Base-by-base conservation (phyloP, 2,113 vertebrate species). In the Apus apus region DNA sequence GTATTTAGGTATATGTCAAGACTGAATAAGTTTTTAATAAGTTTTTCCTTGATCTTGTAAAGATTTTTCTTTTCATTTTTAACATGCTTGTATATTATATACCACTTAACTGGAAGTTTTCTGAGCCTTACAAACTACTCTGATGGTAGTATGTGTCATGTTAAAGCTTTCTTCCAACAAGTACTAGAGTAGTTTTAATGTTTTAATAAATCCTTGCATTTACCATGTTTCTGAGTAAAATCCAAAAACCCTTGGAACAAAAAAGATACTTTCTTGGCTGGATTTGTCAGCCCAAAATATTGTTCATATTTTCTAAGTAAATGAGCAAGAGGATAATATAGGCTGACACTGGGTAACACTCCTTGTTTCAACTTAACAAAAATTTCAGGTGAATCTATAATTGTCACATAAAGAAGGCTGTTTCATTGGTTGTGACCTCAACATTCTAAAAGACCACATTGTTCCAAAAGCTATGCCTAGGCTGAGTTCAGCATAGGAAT, bases 191-290 rank as follows among this genome's bases (percentile, higher is more conserved):
- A 56, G 15, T 23, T 93, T 73, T 87, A n/a, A 73, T 76, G 34
- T 74, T 96, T 93, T 91, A 92, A 90, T 88, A 94, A 62, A 82
- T 60, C 43, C 43, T 77, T 54, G 45, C 13, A 68, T 93, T 83
- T 87, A 83, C 22, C 38, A 21, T 29, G 18, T 65, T 94, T 85
- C 67, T 67, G 62, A 90, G 61, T 50, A 73, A 91, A 92, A 73
- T 51, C 30, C 9, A 12, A 80, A 67, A 79, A 27, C 6, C 15
- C 14, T 51, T 85, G 34, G 38, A 91, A 56, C 6, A 62, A 58
- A 83, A 17, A 38, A 48, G 10, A 56, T 1, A 13, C 45, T 87
- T 86, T 73, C 29, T 70, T 61, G 51, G 43, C 15, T 78, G 32
- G 29, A 60, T 66, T 93, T 82, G 14, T 60, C 36, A 86, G 32